A percentile compares a stretch with the other conserved stretches of the same genome.
Evolutionary conservation across 2,888 invertebrate species (phyloP).

Genomic region (Lycia hirtaria): DNA sequence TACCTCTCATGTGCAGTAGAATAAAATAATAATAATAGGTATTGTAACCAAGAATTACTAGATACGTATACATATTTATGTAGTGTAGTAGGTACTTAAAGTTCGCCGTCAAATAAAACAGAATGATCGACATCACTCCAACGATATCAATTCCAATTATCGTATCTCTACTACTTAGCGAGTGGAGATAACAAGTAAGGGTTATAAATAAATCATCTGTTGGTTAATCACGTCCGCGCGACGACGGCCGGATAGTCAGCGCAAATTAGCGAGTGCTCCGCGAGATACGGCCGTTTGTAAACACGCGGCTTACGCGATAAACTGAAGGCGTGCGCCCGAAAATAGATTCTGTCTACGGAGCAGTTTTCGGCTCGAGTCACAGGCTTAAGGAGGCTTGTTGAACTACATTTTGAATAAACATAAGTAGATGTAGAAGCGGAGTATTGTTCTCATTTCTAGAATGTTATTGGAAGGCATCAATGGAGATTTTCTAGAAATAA

Average conservation of each 20-base stretch:
- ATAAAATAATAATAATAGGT: too few relatives aligned
- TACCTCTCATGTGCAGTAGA: too few relatives aligned
- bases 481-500: too few relatives aligned
- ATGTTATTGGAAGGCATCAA: too few relatives aligned
- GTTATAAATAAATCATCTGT: conserved; percentile 75
- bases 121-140: conserved; percentile 35
- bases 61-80: not conserved
- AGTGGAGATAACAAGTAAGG: conserved; percentile 43
- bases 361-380: not conserved
- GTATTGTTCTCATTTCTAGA: too few relatives aligned
- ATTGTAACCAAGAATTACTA: too few relatives aligned
- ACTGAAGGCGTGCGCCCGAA: conserved; percentile 29
- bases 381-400: not conserved
- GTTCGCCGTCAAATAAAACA: not conserved
- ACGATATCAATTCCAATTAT: conserved; percentile 34
- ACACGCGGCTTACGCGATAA: conserved; percentile 52
- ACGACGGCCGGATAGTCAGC: conserved; percentile 70
- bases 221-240: conserved; percentile 72
- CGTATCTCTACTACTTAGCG: conserved; percentile 39
- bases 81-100: not conserved
- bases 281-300: conserved; percentile 77
- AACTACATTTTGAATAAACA: not conserved
- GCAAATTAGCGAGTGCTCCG: conserved; percentile 81
- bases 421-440: not conserved
- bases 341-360: not conserved